Evolutionary conservation across 2,888 invertebrate genomes (phyloP).

Genomic region (Spisula solida): DNA sequence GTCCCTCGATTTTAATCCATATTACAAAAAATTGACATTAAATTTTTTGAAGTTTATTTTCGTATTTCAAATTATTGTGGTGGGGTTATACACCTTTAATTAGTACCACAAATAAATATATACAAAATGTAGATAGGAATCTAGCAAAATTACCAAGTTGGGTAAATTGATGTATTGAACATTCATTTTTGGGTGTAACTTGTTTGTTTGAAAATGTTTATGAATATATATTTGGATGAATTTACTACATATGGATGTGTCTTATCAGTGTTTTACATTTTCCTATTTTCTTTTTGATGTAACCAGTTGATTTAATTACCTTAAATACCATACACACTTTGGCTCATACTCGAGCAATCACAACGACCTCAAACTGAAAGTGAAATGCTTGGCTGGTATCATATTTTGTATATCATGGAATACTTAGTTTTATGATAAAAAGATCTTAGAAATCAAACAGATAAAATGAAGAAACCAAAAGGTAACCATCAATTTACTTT

Average conservation of each 20-base stretch:
- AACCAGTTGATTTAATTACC: constrained; percentile 5
- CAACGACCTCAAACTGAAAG: neutral
- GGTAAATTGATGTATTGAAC: constrained; percentile 1
- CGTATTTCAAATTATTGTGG: no score
- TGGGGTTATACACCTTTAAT: neutral
- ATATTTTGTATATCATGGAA: neutral
- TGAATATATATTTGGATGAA: neutral
- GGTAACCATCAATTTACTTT: neutral
- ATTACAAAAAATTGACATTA: no score
- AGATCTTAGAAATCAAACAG: neutral
- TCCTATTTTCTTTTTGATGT: neutral
- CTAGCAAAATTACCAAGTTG: neutral
- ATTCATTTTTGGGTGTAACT: neutral
- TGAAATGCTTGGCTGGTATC: neutral
- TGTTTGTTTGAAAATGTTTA: neutral
- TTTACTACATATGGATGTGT: neutral
- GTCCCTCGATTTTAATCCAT: no score
- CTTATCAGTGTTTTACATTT: neutral
- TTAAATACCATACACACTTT: neutral
- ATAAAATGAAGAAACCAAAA: neutral
- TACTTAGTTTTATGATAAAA: neutral
- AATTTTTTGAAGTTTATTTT: no score
- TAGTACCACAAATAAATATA: neutral
- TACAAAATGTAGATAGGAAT: neutral
- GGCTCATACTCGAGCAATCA: no score